Conservation (phyloP, 2,888 invertebrate species). For the Hirtodrosophila histrioides region DNA sequence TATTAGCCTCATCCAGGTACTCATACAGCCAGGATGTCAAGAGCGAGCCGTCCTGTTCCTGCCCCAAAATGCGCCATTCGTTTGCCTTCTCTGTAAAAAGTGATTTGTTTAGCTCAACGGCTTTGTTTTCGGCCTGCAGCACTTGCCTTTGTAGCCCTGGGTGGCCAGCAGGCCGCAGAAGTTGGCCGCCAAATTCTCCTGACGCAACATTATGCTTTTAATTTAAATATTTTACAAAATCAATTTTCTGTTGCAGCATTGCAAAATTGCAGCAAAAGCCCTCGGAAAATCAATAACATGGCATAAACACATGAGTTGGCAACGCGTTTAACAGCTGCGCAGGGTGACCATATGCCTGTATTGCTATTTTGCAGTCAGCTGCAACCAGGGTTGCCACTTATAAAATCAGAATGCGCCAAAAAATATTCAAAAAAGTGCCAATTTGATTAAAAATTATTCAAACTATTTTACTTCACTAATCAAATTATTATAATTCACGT, state of each 20-base stretch:
- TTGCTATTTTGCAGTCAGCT: not conserved
- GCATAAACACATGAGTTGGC: constrained; percentile 18
- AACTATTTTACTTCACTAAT: too few relatives aligned
- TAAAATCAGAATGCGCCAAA: too few relatives aligned
- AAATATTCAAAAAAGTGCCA: too few relatives aligned
- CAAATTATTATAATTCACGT: too few relatives aligned
- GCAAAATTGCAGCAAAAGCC: constrained; percentile 1
- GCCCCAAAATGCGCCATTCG: constrained; percentile 92
- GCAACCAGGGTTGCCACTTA: too few relatives aligned
- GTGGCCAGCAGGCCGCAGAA: constrained; percentile 83
- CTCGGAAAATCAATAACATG: constrained; percentile 47
- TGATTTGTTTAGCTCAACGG: too few relatives aligned
- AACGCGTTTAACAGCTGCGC: constrained; percentile 40
- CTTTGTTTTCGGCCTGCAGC: not conserved
- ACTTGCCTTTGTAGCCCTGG: constrained; percentile 81
- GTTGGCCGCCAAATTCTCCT: constrained; percentile 84
- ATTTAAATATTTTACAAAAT: constrained; percentile 40
- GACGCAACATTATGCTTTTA: constrained; percentile 79
- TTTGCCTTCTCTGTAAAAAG: constrained; percentile 85
- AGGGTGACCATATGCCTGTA: constrained; percentile 10
- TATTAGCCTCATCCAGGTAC: constrained; percentile 59
- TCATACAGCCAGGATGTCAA: constrained; percentile 88
- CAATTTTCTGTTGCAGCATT: constrained; percentile 16
- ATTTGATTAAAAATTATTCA: too few relatives aligned
- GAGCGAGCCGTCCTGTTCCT: constrained; percentile 91